Base-by-base conservation (phyloP, 2,888 invertebrate species). In the Crossocerus cetratus region DNA sequence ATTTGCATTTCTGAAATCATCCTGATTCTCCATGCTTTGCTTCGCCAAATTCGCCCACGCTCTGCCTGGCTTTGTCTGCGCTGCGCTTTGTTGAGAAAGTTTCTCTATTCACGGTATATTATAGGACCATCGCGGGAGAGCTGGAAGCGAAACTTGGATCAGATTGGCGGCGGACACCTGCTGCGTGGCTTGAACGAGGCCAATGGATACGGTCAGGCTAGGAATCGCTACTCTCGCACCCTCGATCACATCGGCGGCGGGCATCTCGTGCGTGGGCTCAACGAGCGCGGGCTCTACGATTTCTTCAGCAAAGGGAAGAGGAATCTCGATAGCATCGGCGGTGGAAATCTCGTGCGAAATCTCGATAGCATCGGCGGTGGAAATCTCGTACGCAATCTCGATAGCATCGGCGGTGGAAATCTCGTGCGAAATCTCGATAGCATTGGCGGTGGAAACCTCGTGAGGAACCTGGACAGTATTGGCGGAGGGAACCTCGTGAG, bases 211-310 rank as follows among this genome's bases (percentile, higher is more conserved):
- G 32, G 32, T 1, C 32, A 32, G 11, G 14, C 42, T 2, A 59
- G 13, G 22, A 14, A 32, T 4, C 58, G 58, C 3, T 43, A n/a
- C 16, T 60, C 22, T n/a, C 60, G 60, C n/a, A 86, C 83, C 76
- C 77, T 91, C 21, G 90, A 91, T 78, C 86, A 87, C 13, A 80
- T 91, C 18, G 90, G 93, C 2, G 92, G 92, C 0, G 91, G 91
- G 14, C 92, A 93, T 85, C 89, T 92, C 21, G 90, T 92, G 3
- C 89, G 92, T 62, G 23, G 63, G 0, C 21, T 62, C 16, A n/a
- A 44, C 32, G 60, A 73, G 13, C 74, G 86, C 63, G 23, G 42
- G 11, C 18, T 54, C 43, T 32, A 16, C 20, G 63, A 42, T 18
- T 54, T 42, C 54, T 53, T 18, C 11, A 2, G 43, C 18, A 56